These are phyloP conservation scores for Drosophila leontia DNA, from an alignment of 1,140 invertebrate species.

Conservation along the genomic window DNA sequence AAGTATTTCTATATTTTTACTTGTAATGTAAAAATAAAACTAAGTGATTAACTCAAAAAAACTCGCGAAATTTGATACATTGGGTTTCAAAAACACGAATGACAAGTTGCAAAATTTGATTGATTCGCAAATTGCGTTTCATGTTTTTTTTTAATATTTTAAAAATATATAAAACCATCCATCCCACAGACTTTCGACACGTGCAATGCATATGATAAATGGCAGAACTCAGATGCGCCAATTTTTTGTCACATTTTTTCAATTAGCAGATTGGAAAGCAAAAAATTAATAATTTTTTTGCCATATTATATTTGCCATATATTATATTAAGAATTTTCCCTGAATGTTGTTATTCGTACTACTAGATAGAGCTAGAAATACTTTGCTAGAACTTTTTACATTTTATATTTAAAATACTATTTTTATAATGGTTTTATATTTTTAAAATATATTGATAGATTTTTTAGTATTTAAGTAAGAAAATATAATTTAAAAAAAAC, in stretches of 20 bases:
- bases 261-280: constrained; percentile 53
- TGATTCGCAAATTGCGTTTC: constrained; percentile 42
- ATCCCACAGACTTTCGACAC: constrained; percentile 38
- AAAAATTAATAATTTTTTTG: not conserved
- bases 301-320: not conserved
- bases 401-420: too few species aligned
- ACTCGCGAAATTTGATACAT: constrained; percentile 8
- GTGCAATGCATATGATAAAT: constrained; percentile 59
- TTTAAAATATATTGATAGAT: too few species aligned
- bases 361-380: too few species aligned
- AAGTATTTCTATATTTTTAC: not conserved
- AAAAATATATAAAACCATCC: constrained; percentile 51
- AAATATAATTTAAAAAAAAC: not conserved
- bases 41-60: not conserved
- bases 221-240: constrained; percentile 54
- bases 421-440: too few species aligned
- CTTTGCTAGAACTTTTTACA: too few species aligned
- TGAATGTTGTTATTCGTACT: too few species aligned
- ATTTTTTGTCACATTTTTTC: constrained; percentile 15
- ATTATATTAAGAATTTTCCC: too few species aligned
- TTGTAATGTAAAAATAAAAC: constrained; percentile 5
- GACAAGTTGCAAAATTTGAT: constrained; percentile 59
- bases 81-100: not conserved
- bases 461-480: not conserved
- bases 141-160: constrained; percentile 22